Percentiles rank a stretch among this genome's conserved stretches.
Conservation (phyloP, 2,888 invertebrate species). For the Andrena dorsata region DNA sequence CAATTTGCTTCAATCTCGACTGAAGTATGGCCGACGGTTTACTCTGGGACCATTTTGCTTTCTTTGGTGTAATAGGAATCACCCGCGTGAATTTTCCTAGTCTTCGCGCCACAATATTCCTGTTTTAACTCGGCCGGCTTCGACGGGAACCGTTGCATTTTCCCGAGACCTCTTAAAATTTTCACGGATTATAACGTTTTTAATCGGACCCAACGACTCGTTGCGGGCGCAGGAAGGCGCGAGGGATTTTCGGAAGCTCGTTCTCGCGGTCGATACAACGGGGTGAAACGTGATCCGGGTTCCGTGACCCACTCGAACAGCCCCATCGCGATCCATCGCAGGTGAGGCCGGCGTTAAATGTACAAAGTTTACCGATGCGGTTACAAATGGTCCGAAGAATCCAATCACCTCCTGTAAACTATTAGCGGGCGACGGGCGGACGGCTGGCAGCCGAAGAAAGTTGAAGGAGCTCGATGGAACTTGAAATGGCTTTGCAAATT, state of each 20-base stretch:
- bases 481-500: constrained; percentile 84
- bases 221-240: background rate
- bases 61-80: constrained; percentile 66
- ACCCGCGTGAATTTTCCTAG: background rate
- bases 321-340: constrained; percentile 36
- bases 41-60: constrained; percentile 80
- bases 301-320: constrained; percentile 63
- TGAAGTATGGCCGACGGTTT: constrained; percentile 75
- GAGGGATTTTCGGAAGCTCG: constrained; percentile 33
- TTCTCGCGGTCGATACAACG: constrained; percentile 18
- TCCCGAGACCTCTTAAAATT: no score
- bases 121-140: no score
- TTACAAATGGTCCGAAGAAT: constrained; percentile 80
- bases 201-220: background rate
- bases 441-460: constrained; percentile 73
- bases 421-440: constrained; percentile 72
- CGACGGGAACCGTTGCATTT: no score
- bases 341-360: constrained; percentile 74
- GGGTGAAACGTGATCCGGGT: constrained; percentile 41
- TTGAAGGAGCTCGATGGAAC: constrained; percentile 76
- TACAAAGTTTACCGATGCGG: constrained; percentile 82
- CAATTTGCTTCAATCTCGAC: constrained; percentile 84
- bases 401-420: constrained; percentile 80
- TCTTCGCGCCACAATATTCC: no score
- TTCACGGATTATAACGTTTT: no score